A percentile compares a stretch with the other conserved stretches of the same genome.
These are phyloP conservation scores for Cololabis saira DNA, from an alignment of 2,113 vertebrate species.

Conservation along the genomic window DNA sequence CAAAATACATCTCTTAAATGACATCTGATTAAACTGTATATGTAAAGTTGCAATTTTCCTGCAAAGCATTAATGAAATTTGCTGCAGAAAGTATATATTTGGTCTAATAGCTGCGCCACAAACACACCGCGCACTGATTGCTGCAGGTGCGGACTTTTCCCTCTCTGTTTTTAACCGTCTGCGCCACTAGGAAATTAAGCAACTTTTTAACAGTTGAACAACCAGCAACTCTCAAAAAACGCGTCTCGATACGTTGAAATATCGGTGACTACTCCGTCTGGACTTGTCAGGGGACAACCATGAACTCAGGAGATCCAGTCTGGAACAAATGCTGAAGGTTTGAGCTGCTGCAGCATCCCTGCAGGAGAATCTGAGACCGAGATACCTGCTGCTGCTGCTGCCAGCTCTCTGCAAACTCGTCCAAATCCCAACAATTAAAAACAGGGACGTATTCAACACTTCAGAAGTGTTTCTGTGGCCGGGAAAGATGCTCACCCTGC, in stretches of 20 bases:
- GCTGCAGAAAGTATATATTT: too few species aligned
- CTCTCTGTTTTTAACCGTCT: too few species aligned
- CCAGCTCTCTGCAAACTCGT: constrained; percentile 33
- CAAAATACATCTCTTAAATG: too few species aligned
- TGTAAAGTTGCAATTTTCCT: too few species aligned
- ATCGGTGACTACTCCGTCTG: background rate
- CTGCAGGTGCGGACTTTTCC: constrained; percentile 30
- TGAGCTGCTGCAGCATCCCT: constrained; percentile 65
- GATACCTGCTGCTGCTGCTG: constrained; percentile 20
- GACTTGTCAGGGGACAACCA: background rate
- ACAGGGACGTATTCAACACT: background rate
- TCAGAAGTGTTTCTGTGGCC: background rate
- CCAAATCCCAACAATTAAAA: background rate
- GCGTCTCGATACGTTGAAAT: background rate
- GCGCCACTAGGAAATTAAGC: background rate
- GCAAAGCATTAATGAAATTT: too few species aligned
- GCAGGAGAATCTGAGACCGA: constrained; percentile 37
- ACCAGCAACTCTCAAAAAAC: background rate
- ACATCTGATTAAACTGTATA: too few species aligned
- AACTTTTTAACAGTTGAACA: constrained; percentile 18
- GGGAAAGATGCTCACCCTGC: constrained; percentile 54
- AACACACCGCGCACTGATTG: background rate
- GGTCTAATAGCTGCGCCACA: too few species aligned
- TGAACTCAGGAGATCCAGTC: constrained; percentile 12
- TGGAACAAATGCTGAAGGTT: constrained; percentile 29